Evolutionary conservation across 2,888 invertebrate species (phyloP).

Genomic region (Anodontia alba): DNA sequence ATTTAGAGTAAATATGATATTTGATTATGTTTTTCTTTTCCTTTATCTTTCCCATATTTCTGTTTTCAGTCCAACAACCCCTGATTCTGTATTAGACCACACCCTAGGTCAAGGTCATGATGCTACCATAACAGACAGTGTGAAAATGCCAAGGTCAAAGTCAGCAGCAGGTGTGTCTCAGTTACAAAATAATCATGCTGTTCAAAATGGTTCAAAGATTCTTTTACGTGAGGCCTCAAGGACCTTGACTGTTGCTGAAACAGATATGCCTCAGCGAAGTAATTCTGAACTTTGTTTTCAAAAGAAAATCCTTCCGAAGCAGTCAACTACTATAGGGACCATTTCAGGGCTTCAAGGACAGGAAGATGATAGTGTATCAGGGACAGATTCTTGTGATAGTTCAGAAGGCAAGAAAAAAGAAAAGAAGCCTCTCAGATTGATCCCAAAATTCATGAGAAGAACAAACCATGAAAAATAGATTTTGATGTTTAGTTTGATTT

Average conservation of each 20-base stretch:
- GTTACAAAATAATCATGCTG: conserved; percentile 18
- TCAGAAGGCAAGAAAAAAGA: conserved; percentile 49
- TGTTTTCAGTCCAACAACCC: conserved; percentile 52
- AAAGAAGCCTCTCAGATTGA: conserved; percentile 56
- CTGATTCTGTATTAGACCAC: conserved; percentile 49
- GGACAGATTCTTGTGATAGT: conserved; percentile 58
- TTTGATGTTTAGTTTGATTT: no score
- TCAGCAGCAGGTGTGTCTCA: conserved; percentile 27
- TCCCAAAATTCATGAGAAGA: conserved; percentile 62
- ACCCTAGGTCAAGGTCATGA: conserved; percentile 11
- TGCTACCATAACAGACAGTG: conserved; percentile 31
- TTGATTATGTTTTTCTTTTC: no score
- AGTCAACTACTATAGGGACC: conserved; percentile 35
- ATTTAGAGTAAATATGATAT: no score
- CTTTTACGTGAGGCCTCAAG: conserved; percentile 39
- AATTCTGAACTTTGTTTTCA: conserved; percentile 49
- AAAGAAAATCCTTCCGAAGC: conserved; percentile 51
- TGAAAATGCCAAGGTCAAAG: conserved; percentile 35
- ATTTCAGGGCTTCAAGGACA: conserved; percentile 30
- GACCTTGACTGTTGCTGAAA: conserved; percentile 32
- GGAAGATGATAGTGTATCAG: conserved; percentile 57
- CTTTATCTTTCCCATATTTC: no score
- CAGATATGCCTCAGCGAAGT: conserved; percentile 32
- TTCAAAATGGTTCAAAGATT: conserved; percentile 48
- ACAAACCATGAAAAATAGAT: conserved; percentile 33